Percentiles rank a stretch among this genome's conserved stretches.
Evolutionary conservation across 2,888 invertebrate genomes (phyloP).

Genomic region (Mermis nigrescens): DNA sequence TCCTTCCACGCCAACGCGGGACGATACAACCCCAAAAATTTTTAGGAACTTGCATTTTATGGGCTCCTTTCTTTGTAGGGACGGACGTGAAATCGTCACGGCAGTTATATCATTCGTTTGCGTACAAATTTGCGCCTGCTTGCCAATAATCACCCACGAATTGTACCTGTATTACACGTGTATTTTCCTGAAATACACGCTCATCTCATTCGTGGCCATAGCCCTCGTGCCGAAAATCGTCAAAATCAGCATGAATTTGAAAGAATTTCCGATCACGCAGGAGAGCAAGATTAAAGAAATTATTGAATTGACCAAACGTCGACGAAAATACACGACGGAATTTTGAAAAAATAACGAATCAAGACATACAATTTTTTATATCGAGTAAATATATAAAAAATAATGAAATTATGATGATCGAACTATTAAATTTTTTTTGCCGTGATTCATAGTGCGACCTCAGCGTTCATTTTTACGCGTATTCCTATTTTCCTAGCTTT

Average conservation of each 20-base stretch:
- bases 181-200: background rate
- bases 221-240: constrained; percentile 4
- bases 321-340: background rate
- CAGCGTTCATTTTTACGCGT: too few species aligned
- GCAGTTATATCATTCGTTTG: constrained; percentile 1
- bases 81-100: constrained; percentile 6
- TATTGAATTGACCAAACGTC: background rate
- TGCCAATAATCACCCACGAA: background rate
- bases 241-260: constrained; percentile 5
- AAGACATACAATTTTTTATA: too few species aligned
- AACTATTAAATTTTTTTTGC: too few species aligned
- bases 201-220: constrained; percentile 1
- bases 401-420: too few species aligned
- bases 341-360: too few species aligned
- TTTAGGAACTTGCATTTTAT: too few species aligned
- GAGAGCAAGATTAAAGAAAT: background rate
- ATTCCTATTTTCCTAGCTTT: too few species aligned
- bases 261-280: constrained; percentile 1
- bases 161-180: background rate
- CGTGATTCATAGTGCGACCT: too few species aligned
- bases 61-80: too few species aligned
- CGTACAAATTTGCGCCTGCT: background rate
- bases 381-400: too few species aligned
- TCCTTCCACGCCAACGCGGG: too few species aligned
- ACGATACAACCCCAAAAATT: too few species aligned